Base-by-base conservation (phyloP, 2,113 vertebrate genomes). In the Girardinichthys multiradiatus region DNA sequence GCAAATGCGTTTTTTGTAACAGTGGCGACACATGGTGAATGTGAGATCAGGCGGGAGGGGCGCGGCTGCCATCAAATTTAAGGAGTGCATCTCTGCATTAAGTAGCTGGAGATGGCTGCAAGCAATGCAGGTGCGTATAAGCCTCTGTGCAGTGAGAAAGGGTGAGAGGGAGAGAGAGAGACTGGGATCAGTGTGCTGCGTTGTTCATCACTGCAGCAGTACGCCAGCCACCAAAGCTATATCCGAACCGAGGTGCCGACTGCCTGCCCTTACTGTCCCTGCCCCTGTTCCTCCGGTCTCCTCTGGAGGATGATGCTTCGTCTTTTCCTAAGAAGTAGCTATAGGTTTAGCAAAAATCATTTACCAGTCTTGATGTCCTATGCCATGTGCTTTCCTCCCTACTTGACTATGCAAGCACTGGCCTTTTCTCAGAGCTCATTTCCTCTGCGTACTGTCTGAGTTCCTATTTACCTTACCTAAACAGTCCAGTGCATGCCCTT, bases 171-270 rank as follows among this genome's bases (percentile, higher is more conserved):
- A 82, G 89, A 59, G 63, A 79, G 78, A 61, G 80, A 84, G 88
- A 71, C 76, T 78, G 77, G 82, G 82, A 88, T 90, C 88, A 89
- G 88, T 88, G 90, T 92, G 89, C 90, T 92, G 89, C 84, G 65
- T 86, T 90, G 89, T 90, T 91, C 91, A 89, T 92, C 90, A 92
- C 94, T 94, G 92, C 93, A 94, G 93, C 90, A 94, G 90, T 89
- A 92, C 87, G 85, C 84, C 89, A 91, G 81, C 86, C 67, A 85
- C 45, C 37, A 76, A 87, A 90, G 86, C 85, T 88, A 80, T 87
- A 84, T 86, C 81, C 80, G 57, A 72, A n/a, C 89, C 80, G 86
- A 83, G 90, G 86, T 86, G 77, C 84, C 87, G 85, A 75, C 81
- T 84, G 83, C 82, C 71, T 82, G 76, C 82, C 77, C 79, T 64